These are phyloP conservation scores for Odontamblyopus lacepedii DNA, from an alignment of 2,797 vertebrate genomes.

Conservation along the genomic window DNA sequence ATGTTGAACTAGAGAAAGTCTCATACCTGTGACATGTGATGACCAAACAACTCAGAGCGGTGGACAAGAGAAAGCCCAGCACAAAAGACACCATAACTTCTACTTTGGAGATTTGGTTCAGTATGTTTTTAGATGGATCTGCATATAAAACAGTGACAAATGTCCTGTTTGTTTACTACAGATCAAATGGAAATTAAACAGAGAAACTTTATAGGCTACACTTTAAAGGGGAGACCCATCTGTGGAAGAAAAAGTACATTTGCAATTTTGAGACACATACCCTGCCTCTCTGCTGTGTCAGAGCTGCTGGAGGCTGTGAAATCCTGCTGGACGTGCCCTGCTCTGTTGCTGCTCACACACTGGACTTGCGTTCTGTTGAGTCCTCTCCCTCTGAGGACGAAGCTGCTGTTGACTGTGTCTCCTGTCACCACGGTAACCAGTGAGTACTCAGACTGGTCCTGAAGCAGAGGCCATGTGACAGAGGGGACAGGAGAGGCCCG, in stretches of 20 bases:
- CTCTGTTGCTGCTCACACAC: slow-evolving; percentile 33
- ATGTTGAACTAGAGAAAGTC: neutral
- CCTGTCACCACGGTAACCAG: slow-evolving; percentile 12
- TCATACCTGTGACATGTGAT: neutral
- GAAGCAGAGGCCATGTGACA: slow-evolving; percentile 49
- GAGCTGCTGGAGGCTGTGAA: neutral
- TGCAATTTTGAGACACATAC: neutral
- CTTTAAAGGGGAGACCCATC: no score
- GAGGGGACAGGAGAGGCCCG: slow-evolving; percentile 38
- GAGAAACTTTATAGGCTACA: no score
- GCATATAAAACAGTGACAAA: neutral
- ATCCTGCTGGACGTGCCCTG: slow-evolving; percentile 9
- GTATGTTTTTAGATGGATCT: neutral
- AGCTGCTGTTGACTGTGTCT: slow-evolving; percentile 29
- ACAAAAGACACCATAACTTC: neutral
- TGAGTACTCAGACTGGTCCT: slow-evolving; percentile 18
- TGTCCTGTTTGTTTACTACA: no score
- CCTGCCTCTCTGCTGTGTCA: fast-evolving
- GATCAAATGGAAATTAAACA: no score
- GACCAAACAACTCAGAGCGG: neutral
- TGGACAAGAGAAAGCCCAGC: neutral
- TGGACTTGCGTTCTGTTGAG: neutral
- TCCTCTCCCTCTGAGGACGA: slow-evolving; percentile 4
- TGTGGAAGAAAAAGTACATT: no score
- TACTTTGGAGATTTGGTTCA: neutral